Base-by-base conservation (phyloP, 2,797 vertebrate genomes). In the Sarcoramphus papa region DNA sequence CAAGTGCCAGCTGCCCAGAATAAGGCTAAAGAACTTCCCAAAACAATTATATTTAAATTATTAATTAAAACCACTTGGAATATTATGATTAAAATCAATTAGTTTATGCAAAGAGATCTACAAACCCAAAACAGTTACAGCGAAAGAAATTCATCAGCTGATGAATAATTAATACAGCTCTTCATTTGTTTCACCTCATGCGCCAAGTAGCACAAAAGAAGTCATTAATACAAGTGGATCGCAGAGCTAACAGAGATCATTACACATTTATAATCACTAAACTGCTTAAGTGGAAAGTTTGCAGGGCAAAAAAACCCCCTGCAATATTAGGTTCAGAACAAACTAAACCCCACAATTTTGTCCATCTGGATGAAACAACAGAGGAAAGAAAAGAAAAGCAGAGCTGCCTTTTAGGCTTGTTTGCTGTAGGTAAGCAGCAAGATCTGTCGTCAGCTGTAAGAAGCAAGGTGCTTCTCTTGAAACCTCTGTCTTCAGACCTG, bases 101-200 rank as follows among this genome's bases (percentile, higher is more conserved):
- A 65, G 47, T 77, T 95, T 83, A 92, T 82, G 64, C 74, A 94
- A 95, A 90, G 74, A 72, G 51, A 85, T 92, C 90, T 93, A 93
- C 76, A 88, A 93, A 75, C 57, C 40, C 14, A 18, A 93, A 97
- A 84, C 48, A 82, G 43, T 84, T 88, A 72, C 51, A 86, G 27
- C 33, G 35, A 91, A 92, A 85, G 70, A 95, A 87, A 87, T 90
- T 70, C 19, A 92, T 83, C 5, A 20, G 59, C 37, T 86, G 43
- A 82, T 94, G 77, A 96, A 97, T 97, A 97, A 97, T 94, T 93
- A 92, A 97, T 83, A 65, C 30, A 69, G 40, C 67, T 91, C 63
- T 95, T 93, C 59, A 94, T 92, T 97, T 96, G 84, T 92, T 97
- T 97, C 76, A 92, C 88, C 65, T 91, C 16, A 0, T 70, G 67